phyloP scores from a whole-genome alignment of 2,888 invertebrate genomes.

The Atherix ibis region DNA sequence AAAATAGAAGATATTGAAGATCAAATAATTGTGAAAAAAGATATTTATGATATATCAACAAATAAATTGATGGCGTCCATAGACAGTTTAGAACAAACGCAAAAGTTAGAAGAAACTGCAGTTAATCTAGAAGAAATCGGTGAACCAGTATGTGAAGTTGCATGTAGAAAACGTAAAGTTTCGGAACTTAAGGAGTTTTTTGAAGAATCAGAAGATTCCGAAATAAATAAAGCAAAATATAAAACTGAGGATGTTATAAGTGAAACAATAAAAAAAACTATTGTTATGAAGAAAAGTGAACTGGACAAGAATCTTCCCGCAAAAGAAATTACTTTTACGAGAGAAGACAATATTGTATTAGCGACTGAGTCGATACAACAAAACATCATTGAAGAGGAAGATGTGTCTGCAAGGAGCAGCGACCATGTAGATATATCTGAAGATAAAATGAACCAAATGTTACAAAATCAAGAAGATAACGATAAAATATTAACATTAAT shows the following conservation, averaged over 20 bases:
- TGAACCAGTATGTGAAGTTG: conserved; percentile 13
- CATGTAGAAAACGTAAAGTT: conserved; percentile 10
- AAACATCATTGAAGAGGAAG: not conserved
- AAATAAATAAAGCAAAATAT: not conserved
- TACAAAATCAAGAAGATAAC: not conserved
- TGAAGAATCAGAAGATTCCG: conserved; percentile 13
- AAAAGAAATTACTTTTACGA: conserved; percentile 12
- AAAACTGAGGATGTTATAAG: not conserved
- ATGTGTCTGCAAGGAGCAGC: too few relatives aligned
- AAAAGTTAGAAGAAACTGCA: conserved; percentile 7
- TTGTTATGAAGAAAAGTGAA: not conserved
- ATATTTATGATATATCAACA: conserved; percentile 5
- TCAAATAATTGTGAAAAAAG: conserved; percentile 8
- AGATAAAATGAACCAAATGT: not conserved
- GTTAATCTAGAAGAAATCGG: conserved; percentile 9
- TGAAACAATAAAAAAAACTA: not conserved
- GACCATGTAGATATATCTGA: not conserved
- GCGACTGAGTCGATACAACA: not conserved
- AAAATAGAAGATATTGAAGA: conserved; percentile 9
- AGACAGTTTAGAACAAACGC: not conserved
- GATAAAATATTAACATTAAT: conserved; percentile 7
- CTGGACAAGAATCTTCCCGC: conserved; percentile 9
- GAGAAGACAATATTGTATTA: conserved; percentile 9
- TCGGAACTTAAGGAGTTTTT: conserved; percentile 9
- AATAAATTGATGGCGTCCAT: conserved; percentile 4